A percentile compares a stretch with the other conserved stretches of the same genome.
These are phyloP conservation scores for Tetanocera ferruginea DNA, from an alignment of 2,888 invertebrate species.

Conservation along the genomic window DNA sequence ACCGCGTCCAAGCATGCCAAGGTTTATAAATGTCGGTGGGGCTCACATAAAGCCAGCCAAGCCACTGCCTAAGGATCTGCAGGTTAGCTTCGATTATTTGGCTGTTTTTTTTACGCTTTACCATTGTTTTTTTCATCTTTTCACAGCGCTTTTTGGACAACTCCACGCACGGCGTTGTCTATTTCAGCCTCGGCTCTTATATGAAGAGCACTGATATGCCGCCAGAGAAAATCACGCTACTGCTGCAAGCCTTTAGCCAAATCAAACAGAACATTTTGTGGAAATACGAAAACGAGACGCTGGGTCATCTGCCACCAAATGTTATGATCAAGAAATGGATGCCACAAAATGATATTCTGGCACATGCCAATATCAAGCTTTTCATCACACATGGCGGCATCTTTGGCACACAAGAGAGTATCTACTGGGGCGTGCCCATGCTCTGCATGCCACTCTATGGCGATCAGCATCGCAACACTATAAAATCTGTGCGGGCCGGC, in stretches of 20 bases:
- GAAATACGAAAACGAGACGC: conserved; percentile 71
- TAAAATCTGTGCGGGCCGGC: conserved; percentile 66
- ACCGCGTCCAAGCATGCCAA: conserved; percentile 69
- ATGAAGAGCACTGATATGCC: conserved; percentile 70
- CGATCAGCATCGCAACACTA: conserved; percentile 70
- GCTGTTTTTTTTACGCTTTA: no score
- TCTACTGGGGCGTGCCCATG: conserved; percentile 69
- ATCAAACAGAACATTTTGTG: conserved; percentile 71
- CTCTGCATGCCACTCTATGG: conserved; percentile 70
- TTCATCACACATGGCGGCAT: conserved; percentile 71
- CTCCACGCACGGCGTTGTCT: conserved; percentile 69
- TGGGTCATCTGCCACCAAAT: conserved; percentile 68
- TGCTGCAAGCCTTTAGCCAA: conserved; percentile 69
- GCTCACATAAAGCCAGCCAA: conserved; percentile 65
- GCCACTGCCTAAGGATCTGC: conserved; percentile 61
- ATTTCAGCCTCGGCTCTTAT: conserved; percentile 71
- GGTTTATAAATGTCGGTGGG: conserved; percentile 66
- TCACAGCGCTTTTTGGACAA: conserved; percentile 66
- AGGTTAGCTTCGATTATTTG: conserved; percentile 52
- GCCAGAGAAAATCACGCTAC: conserved; percentile 62
- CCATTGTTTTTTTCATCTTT: background rate
- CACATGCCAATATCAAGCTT: conserved; percentile 69
- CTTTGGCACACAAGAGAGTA: conserved; percentile 70
- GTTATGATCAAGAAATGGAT: conserved; percentile 72
- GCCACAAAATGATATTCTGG: conserved; percentile 72